These are phyloP conservation scores for Actinia equina DNA, from an alignment of 64 coral and sea anemone species.

Conservation along the genomic window DNA sequence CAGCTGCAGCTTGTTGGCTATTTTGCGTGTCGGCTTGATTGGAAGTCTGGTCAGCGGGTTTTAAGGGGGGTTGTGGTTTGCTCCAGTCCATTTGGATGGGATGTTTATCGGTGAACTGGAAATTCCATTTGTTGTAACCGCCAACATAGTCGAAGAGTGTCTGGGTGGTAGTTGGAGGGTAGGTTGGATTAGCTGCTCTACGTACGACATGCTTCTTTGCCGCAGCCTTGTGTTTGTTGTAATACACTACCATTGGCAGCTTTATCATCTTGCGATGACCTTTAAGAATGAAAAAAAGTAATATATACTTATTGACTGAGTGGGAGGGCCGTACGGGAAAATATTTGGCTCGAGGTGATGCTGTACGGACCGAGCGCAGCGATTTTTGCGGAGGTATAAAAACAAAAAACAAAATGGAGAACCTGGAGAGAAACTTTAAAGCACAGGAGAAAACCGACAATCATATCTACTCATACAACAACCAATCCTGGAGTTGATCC, in stretches of 20 bases:
- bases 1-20: neutral
- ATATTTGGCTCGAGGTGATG: too few relatives aligned
- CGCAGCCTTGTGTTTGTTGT: slow-evolving; percentile 7
- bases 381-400: too few relatives aligned
- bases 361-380: too few relatives aligned
- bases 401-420: too few relatives aligned
- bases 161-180: neutral
- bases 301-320: too few relatives aligned
- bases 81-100: slow-evolving; percentile 16
- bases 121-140: slow-evolving; percentile 37
- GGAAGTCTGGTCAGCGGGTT: slow-evolving; percentile 5
- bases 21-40: neutral
- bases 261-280: slow-evolving; percentile 1
- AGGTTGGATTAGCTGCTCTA: neutral
- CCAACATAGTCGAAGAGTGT: slow-evolving; percentile 44
- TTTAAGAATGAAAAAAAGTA: neutral
- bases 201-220: slow-evolving; percentile 1
- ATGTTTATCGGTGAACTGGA: slow-evolving; percentile 24
- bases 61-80: neutral
- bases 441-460: too few relatives aligned
- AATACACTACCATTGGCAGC: slow-evolving; percentile 46
- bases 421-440: too few relatives aligned
- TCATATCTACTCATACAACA: too few relatives aligned
- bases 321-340: too few relatives aligned
- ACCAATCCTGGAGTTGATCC: too few relatives aligned